These are phyloP conservation scores for Pampusana beccarii DNA, from an alignment of 2,113 vertebrate species.

Conservation along the genomic window DNA sequence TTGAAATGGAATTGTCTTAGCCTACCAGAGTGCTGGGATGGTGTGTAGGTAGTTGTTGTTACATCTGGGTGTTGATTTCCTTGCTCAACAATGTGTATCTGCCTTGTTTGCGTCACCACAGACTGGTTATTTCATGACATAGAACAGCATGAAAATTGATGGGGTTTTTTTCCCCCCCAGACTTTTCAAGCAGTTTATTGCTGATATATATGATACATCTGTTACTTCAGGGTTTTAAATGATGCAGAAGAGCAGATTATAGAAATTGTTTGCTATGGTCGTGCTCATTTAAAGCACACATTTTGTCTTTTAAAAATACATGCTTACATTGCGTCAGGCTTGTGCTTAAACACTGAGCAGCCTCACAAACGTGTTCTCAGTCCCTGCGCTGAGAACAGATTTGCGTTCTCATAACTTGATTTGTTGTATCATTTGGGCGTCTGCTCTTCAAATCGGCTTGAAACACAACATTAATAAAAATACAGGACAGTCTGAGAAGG, in stretches of 20 bases:
- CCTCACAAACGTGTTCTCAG: not conserved
- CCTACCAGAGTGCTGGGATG: not conserved
- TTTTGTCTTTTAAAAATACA: not conserved
- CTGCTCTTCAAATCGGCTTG: conserved; percentile 22
- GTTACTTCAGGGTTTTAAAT: not conserved
- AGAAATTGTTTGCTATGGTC: not conserved
- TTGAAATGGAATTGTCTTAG: not conserved
- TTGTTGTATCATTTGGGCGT: conserved; percentile 4
- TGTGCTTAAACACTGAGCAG: not conserved
- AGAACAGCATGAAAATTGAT: not conserved
- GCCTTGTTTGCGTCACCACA: not conserved
- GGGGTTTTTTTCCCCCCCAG: not conserved
- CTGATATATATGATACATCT: not conserved
- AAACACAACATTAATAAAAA: not conserved
- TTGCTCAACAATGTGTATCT: not conserved
- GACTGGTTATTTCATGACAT: not conserved
- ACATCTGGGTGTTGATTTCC: not conserved
- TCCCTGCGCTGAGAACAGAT: not conserved
- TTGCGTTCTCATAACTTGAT: not conserved
- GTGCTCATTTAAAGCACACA: not conserved
- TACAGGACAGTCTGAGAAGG: not conserved
- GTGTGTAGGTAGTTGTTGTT: not conserved
- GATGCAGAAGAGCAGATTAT: not conserved
- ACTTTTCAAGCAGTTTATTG: not conserved
- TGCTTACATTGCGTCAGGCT: not conserved